Evolutionary conservation across 1,140 invertebrate species (phyloP), one percentile per base, ranked within the genome.

Genomic region (Drosophila bifasciata): DNA sequence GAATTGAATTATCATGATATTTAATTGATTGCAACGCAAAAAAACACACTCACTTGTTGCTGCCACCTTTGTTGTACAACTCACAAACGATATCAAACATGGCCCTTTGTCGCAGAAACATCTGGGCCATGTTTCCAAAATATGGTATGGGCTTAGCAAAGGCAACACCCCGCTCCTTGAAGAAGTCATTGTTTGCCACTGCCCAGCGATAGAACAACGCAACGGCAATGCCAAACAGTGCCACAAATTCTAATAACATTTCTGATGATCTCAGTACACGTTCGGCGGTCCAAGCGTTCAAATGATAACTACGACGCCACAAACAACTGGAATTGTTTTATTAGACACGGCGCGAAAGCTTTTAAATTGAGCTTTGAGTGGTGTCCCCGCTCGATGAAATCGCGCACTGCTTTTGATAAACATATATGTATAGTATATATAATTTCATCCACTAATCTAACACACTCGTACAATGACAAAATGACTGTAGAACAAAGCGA

Each of bases 201-300:
- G 77, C 56, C 86, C 88, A 92, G 46, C 75, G 73, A 56, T 92
- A 91, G 36, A 67, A 62, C 49, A 91, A 43, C 49, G 60, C 64
- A 15, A 68, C 13, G 28, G 50, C 51, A 16, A 90, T 50, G 3
- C 36, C 63, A 8, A 64, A 15, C 5, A 89, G 28, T 1, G 86
- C 71, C 3, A 84, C 8, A 16, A 62, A 73, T 46, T 89, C 89
- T 21, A 80, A 48, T 43, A 81, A 40, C 89, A 90, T 90, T 25
- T 66, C 46, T 9, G n/a, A 40, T 13, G 41, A 39, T 5, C 16
- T 28, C 40, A 32, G 16, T 8, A 40, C 32, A 0, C 23, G 49
- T 45, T 56, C 17, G 28, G 39, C 53, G 25, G 43, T 48, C 28
- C 15, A 45, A 50, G 43, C 48, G 49, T 75, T 39, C 57, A 73